Base-by-base conservation (phyloP, 2,888 invertebrate species). In the Heliothis peltigera region DNA sequence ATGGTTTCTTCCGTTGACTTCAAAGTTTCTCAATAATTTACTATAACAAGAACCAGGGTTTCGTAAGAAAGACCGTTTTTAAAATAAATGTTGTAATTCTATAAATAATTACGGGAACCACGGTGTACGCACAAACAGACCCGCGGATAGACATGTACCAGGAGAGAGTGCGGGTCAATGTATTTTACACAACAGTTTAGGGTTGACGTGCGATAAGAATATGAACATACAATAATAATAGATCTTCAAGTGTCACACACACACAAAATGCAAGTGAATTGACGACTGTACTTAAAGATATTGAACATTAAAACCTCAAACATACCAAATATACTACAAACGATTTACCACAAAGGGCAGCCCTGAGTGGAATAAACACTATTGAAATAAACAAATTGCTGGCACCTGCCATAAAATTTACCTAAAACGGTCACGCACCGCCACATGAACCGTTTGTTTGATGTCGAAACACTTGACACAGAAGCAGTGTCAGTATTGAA, bases 91-190 rank as follows among this genome's bases (percentile, higher is more conserved):
- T 57, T 71, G 72, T 70, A 79, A 75, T 75, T 70, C 76, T 75
- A 73, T 75, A 78, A 84, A 78, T 77, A 80, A 80, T 78, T 63
- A 64, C 54, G 66, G 15, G 63, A 42, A 56, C 61, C 48, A 70
- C 61, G 73, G 61, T 62, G 65, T 62, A 69, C 64, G 68, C 69
- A 80, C 75, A 81, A 83, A 83, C 83, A 80, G 75, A 70, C 66
- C 68, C 79, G 88, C 74, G 78, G 87, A 91, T 83, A 78, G 90
- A 92, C 84, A 84, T 81, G 76, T 78, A 76, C 79, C 91, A 89
- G 90, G 61, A 76, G 78, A 79, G 66, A 79, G 78, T 73, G 68
- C 76, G 64, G 84, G 76, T 83, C 79, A 79, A 80, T 75, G 81
- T 70, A 73, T 79, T 81, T 68, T 77, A 72, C 19, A 28, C 7